phyloP scores from a whole-genome alignment of 1,140 invertebrate species.

The Cydia amplana region DNA sequence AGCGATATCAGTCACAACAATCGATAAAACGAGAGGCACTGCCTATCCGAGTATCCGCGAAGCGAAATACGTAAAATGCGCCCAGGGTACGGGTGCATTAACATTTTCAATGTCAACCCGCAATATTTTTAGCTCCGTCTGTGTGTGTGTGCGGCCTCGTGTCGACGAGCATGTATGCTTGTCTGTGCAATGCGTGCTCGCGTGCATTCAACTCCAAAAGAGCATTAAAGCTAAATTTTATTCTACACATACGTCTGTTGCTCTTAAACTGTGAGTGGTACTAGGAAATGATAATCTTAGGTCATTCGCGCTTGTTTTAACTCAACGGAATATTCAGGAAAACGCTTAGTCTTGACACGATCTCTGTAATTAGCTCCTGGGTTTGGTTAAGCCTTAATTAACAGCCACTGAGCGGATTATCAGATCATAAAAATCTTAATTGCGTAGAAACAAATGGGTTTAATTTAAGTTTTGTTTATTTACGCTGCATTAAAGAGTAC shows the following conservation, averaged over 20 bases:
- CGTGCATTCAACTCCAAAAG: conserved; percentile 2
- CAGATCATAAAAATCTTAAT: conserved; percentile 23
- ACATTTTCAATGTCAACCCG: conserved; percentile 77
- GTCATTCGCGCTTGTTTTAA: conserved; percentile 59
- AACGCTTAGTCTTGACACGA: conserved; percentile 45
- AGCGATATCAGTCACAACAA: conserved; percentile 62
- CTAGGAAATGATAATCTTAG: conserved; percentile 68
- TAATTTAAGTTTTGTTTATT: conserved; percentile 15
- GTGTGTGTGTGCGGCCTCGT: conserved; percentile 62
- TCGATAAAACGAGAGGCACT: conserved; percentile 60
- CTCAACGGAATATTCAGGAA: conserved; percentile 46
- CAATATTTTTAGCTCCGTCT: conserved; percentile 74
- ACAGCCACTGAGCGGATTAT: not conserved
- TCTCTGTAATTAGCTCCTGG: conserved; percentile 18
- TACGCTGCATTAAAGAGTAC: not conserved
- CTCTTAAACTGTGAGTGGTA: conserved; percentile 42
- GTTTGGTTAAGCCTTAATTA: conserved; percentile 22
- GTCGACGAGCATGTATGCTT: conserved; percentile 40
- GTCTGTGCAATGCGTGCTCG: conserved; percentile 29
- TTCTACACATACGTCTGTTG: not conserved
- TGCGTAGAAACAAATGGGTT: conserved; percentile 2
- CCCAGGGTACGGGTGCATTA: conserved; percentile 69
- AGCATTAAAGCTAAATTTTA: not conserved
- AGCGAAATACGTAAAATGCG: conserved; percentile 66
- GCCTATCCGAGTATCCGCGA: conserved; percentile 49